These are phyloP conservation scores for Pollachius pollachius DNA, from an alignment of 2,113 vertebrate genomes.

Conservation along the genomic window DNA sequence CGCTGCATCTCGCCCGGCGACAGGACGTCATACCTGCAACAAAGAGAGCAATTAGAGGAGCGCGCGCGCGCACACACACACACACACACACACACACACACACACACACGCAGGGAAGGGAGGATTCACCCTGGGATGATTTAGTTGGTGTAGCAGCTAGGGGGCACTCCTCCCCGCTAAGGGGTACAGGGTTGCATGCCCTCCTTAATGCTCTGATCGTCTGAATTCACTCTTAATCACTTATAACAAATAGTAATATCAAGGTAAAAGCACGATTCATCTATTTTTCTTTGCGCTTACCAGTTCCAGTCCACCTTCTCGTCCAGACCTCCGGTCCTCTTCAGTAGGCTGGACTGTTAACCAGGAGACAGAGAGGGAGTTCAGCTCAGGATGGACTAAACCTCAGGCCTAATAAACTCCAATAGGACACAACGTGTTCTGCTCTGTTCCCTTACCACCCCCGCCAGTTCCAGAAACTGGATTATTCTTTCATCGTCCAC, in stretches of 20 bases:
- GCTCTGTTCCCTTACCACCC: slow-evolving; percentile 80
- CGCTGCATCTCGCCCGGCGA: slow-evolving; percentile 98
- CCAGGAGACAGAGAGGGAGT: slow-evolving; percentile 5
- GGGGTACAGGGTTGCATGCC: too few species aligned
- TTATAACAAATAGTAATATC: not conserved
- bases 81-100: not conserved
- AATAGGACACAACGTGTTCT: not conserved
- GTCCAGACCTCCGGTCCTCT: slow-evolving; percentile 87
- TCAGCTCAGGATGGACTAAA: not conserved
- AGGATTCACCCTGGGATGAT: too few species aligned
- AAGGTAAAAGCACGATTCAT: not conserved
- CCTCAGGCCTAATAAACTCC: not conserved
- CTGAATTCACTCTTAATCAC: too few species aligned
- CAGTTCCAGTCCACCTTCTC: slow-evolving; percentile 92
- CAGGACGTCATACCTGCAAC: slow-evolving; percentile 88
- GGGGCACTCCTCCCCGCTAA: too few species aligned
- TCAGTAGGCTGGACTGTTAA: slow-evolving; percentile 82
- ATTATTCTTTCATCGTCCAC: slow-evolving; percentile 91
- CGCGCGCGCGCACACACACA: not conserved
- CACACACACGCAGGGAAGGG: too few species aligned
- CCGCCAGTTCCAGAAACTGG: slow-evolving; percentile 84
- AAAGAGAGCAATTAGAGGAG: not conserved
- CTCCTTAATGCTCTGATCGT: too few species aligned
- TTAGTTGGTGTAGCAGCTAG: too few species aligned
- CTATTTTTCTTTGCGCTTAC: slow-evolving; percentile 64